Evolutionary conservation across 2,113 vertebrate species (phyloP), one percentile per base, ranked within the genome.

Genomic region (Hemiprocne comata): DNA sequence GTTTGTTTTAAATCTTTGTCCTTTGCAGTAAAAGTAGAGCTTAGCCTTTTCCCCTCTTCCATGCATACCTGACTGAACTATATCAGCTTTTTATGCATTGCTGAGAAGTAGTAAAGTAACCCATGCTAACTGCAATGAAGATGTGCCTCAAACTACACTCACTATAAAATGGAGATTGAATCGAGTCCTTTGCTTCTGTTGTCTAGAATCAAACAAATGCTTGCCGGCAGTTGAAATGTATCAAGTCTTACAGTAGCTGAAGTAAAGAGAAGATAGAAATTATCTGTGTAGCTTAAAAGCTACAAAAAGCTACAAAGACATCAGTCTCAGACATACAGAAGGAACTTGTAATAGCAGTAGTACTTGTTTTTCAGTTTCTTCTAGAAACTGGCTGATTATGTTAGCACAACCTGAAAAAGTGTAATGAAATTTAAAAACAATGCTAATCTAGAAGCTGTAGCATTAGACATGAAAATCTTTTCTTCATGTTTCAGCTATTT

Each of bases 351-450:
- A 17, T 61, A 40, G 65, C 23, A 36, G 31, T 36, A 80, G 16
- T 65, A 50, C 44, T 85, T 82, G 65, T 65, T 94, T 92, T 87
- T 82, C 57, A 46, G n/a, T 89, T 92, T 84, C 34, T 81, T 79
- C 13, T 62, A 53, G 38, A 78, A 89, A 44, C 34, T 46, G 38
- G 13, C 78, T 75, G 55, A 57, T 72, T 53, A 71, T 53, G 15
- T 72, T 93, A 83, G 62, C 25, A 62, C 31, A 76, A 38, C 58
- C 17, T 87, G 77, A 50, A 91, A 65, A 75, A 82, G 10, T 17
- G 14, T 87, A 67, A 17, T 86, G 17, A n/a, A 53, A 53, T 62
- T 55, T 75, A 33, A 58, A 87, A 44, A 29, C 1, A 0, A 26
- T 61, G 62, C n/a, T 94, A 69, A 76, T 65, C 23, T 55, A 60